Base-by-base conservation (phyloP, 1,140 invertebrate species). In the Drusus annulatus region DNA sequence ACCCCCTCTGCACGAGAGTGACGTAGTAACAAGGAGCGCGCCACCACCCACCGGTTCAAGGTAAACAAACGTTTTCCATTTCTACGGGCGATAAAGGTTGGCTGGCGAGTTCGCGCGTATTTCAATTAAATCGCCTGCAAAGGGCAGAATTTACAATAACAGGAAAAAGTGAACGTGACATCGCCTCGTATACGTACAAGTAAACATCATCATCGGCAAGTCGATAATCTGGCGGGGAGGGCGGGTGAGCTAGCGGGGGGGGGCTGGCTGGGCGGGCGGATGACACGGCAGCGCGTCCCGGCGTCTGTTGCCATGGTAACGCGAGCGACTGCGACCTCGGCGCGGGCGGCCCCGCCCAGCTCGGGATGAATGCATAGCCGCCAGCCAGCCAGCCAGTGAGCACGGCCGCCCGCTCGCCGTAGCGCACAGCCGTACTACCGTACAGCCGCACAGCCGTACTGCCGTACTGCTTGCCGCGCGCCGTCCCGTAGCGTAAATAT, bases 301-400 rank as follows among this genome's bases (percentile, higher is more conserved):
- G 87, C 86, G 88, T 89, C 88, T 89, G 88, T 90, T 87, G 86
- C 88, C 87, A 88, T 90, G 85, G 89, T 85, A 87, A 90, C 89
- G 65, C 89, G 65, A 51, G 65, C 36, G 87, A 85, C 86, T 87
- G 86, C 86, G 65, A 69, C 31, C 83, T 73, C 81, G 83, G 85
- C 79, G 80, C 62, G 28, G 58, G 17, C 56, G 21, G 76, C 76
- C 76, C 76, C 62, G 76, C 76, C 76, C 62, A 65, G 58, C 56
- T 36, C 56, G 25, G 56, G 52, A 52, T 50, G 69, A 23, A 51
- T 54, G 69, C 69, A 58, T 60, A 23, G 19, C 56, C 56, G 15
- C 7, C 56, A 23, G 19, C 56, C 56, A 23, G 17, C 56, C 19
- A 23, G 17, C 56, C 10, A 23, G 7, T 19, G 6, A 8, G 36